Percentiles rank a stretch among this genome's conserved stretches.
Evolutionary conservation across 1,140 invertebrate genomes (phyloP).

Genomic region (Drosophila sp.): DNA sequence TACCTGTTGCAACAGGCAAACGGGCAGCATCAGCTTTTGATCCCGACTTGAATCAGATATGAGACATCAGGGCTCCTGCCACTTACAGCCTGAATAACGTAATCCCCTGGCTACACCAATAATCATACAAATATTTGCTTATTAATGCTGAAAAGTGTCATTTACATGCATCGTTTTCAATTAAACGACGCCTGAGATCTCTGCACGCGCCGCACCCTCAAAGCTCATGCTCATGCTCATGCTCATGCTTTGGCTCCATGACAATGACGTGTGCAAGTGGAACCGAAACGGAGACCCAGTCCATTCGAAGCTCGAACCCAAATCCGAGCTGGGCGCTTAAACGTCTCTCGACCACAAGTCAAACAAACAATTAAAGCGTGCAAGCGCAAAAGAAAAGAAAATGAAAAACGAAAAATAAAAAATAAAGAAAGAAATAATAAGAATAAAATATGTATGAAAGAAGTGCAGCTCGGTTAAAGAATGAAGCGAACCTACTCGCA

Average conservation of each 20-base stretch:
- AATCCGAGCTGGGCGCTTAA: constrained; percentile 46
- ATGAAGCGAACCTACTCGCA: constrained; percentile 34
- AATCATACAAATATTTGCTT: constrained; percentile 84
- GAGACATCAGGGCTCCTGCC: constrained; percentile 19
- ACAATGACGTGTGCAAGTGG: constrained; percentile 56
- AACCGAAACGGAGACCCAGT: constrained; percentile 5
- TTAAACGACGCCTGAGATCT: constrained; percentile 75
- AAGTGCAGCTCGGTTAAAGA: constrained; percentile 53
- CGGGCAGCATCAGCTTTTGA: background rate
- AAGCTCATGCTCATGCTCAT: constrained; percentile 15
- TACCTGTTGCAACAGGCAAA: constrained; percentile 40
- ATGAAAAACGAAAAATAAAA: constrained; percentile 49
- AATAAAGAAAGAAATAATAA: constrained; percentile 54
- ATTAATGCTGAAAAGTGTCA: constrained; percentile 84
- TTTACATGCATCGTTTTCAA: constrained; percentile 84
- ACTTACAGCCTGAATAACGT: constrained; percentile 46
- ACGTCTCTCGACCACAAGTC: constrained; percentile 64
- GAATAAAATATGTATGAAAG: constrained; percentile 58
- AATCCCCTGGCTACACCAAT: constrained; percentile 77
- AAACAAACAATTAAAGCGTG: constrained; percentile 81
- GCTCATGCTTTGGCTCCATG: background rate
- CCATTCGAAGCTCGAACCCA: constrained; percentile 15
- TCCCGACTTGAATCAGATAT: constrained; percentile 44
- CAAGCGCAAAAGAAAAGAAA: constrained; percentile 49
- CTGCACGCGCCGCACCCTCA: constrained; percentile 57